Evolutionary conservation across 2,888 invertebrate genomes (phyloP), one percentile per base, ranked within the genome.

Genomic region (Trichopria drosophilae): DNA sequence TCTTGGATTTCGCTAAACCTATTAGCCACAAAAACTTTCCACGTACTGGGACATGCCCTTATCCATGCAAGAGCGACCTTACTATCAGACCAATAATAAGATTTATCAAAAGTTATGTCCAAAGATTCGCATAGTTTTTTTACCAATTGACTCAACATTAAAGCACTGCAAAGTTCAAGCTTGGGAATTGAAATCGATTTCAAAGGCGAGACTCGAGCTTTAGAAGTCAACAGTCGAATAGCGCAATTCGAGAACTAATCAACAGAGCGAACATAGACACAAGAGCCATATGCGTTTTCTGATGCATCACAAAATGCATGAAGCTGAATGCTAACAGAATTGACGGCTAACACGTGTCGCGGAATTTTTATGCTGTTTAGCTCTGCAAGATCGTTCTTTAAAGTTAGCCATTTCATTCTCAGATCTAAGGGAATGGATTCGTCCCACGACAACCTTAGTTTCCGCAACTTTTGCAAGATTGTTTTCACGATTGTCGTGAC

Each of bases 301-400:
- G 37, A 50, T 5, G 43, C 37, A 12, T 50, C 50, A 20, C 36
- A 50, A 24, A 44, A 44, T 9, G 29, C 51, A 24, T 50, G 50
- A 9, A 50, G 12, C 6, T 43, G 20, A 12, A 50, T 34, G 6
- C 26, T 19, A n/a, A 9, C 12, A 26, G 28, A 36, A 10, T 50
- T 36, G 1, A 26, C 24, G 18, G 29, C n/a, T 10, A 43, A 6
- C 7, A 29, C 39, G 6, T 32, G 32, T 44, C 44, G 24, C 15
- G 39, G 20, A 39, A 51, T 39, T 32, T 32, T 39, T 6, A 39
- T 39, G 13, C 12, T 23, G 16, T 39, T 13, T 9, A 39, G 16
- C 7, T 20, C 26, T 6, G 13, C 6, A 15, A 39, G 12, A 13
- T 23, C 6, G 3, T 6, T 16, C 10, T 9, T 6, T 6, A 19